Percentiles rank a stretch among this genome's conserved stretches.
These are phyloP conservation scores for Drosophila paranaensis DNA, from an alignment of 2,888 invertebrate genomes.

Conservation along the genomic window DNA sequence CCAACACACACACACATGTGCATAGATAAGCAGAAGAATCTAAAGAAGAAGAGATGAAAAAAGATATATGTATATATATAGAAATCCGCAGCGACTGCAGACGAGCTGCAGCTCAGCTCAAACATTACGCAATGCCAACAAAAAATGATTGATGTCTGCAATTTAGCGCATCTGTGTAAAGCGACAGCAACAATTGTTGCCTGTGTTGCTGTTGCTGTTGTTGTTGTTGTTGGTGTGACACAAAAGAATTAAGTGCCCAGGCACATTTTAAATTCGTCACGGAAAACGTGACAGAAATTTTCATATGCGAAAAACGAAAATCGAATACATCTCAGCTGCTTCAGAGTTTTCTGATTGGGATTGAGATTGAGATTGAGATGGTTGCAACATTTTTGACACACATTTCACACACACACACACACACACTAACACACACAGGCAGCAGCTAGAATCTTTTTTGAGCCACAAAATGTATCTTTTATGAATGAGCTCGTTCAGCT, in stretches of 20 bases:
- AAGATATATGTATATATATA: not conserved
- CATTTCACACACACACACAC: constrained; percentile 67
- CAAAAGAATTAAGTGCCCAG: constrained; percentile 78
- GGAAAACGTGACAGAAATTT: constrained; percentile 79
- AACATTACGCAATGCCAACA: constrained; percentile 70
- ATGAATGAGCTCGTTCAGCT: constrained; percentile 64
- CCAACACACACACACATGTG: constrained; percentile 2
- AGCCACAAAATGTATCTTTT: constrained; percentile 44
- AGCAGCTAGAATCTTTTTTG: constrained; percentile 54
- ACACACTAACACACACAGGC: constrained; percentile 44
- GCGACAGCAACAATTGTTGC: constrained; percentile 50
- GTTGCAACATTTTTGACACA: constrained; percentile 77
- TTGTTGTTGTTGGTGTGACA: constrained; percentile 46
- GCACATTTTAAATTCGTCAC: constrained; percentile 79
- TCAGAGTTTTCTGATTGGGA: constrained; percentile 44
- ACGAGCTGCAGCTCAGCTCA: constrained; percentile 33
- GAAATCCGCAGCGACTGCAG: constrained; percentile 4
- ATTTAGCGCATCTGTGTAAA: constrained; percentile 77
- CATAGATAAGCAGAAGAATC: constrained; percentile 50
- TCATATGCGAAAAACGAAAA: constrained; percentile 61
- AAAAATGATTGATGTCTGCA: constrained; percentile 76
- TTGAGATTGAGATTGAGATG: constrained; percentile 59
- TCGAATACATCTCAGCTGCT: constrained; percentile 27
- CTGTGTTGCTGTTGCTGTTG: constrained; percentile 15
- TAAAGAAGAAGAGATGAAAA: constrained; percentile 3